Evolutionary conservation across 2,888 invertebrate genomes (phyloP), one percentile per base, ranked within the genome.

Genomic region (Xiphydria camelus): DNA sequence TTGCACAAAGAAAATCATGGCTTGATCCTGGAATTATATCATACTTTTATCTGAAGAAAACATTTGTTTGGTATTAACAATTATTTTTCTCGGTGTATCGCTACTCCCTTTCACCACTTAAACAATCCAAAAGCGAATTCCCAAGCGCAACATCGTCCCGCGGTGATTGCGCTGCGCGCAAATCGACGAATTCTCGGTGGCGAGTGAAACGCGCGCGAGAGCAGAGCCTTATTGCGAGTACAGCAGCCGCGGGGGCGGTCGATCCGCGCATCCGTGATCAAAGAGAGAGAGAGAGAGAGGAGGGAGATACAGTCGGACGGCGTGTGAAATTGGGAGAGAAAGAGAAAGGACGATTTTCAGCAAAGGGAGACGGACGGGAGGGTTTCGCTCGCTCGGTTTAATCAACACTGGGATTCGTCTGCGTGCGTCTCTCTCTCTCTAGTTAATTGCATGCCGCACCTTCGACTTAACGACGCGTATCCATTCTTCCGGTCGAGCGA

Each of bases 391-490:
- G 50, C 51, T 43, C 44, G 47, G 49, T 33, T 57, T 55, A 60
- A 60, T 57, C 60, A 53, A 50, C 50, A 47, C 56, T n/a, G 47
- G 52, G 47, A 36, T 31, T 49, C 42, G 45, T 10, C 29, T 10
- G 5, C 14, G 6, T 10, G 6, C 3, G 12, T 10, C 29, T n/a
- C n/a, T 4, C 12, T 10, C 5, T 26, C 10, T 10, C 5, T 10
- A 10, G 5, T 29, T 59, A 59, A 59, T 59, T 59, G 56, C 60
- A 42, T 57, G 47, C 48, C 43, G 41, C 45, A 47, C 39, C 51
- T 52, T 43, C 54, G 53, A 37, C 54, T 36, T 49, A 51, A 57
- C 43, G 49, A 57, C 47, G 44, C 40, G 45, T 34, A 32, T 10
- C 5, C 18, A 21, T 33, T 17, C 45, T 50, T 59, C 51, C 51